Evolutionary conservation across 1,140 invertebrate species (phyloP).

Genomic region (Bicyclus anynana): DNA sequence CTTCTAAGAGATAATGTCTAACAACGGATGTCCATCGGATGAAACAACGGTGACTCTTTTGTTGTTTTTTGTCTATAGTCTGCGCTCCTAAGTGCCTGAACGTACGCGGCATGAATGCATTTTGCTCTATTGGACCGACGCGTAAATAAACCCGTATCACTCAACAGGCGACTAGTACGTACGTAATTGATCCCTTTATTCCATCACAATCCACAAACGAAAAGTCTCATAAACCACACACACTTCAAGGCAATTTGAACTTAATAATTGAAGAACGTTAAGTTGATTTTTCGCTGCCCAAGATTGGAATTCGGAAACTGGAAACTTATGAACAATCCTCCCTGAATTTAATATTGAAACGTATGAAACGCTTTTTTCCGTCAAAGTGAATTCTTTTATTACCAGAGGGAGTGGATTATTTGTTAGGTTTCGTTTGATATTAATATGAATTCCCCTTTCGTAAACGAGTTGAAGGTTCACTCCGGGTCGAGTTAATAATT

Average conservation of each 20-base stretch:
- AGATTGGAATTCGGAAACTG: not conserved
- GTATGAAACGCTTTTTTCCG: conserved; percentile 1
- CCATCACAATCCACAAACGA: not conserved
- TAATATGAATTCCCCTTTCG: not conserved
- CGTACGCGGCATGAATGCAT: conserved; percentile 35
- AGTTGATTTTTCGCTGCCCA: not conserved
- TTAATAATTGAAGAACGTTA: not conserved
- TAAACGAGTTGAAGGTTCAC: not conserved
- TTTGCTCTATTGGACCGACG: conserved; percentile 35
- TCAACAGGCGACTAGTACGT: conserved; percentile 33
- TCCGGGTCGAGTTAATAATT: not conserved
- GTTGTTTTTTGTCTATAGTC: not conserved
- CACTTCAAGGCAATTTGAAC: not conserved
- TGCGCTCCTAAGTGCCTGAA: conserved; percentile 12
- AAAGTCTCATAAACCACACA: not conserved
- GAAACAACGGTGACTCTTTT: no score
- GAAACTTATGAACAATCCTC: not conserved
- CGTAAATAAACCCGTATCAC: conserved; percentile 49
- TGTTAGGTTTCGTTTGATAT: not conserved
- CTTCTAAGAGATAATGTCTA: no score
- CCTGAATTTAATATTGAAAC: conserved; percentile 2
- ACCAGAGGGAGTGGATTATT: not conserved
- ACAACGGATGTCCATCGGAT: no score
- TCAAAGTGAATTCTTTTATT: conserved; percentile 1
- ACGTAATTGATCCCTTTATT: conserved; percentile 52